phyloP scores from a whole-genome alignment of 2,888 invertebrate species.

The Philonicus albiceps region DNA sequence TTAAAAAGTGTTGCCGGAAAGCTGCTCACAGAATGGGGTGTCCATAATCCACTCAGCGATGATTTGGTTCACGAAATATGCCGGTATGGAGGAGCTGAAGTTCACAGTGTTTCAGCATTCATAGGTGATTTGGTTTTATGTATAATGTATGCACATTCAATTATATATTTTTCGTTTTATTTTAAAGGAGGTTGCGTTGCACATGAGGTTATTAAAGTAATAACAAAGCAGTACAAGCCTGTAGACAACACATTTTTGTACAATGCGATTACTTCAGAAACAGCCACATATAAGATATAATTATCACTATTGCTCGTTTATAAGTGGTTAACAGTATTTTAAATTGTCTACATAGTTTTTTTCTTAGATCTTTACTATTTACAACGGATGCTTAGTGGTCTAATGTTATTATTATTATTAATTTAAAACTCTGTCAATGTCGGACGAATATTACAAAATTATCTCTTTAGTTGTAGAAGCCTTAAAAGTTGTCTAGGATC shows the following conservation, averaged over 20 bases:
- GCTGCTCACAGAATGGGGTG: conserved; percentile 85
- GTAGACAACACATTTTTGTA: conserved; percentile 95
- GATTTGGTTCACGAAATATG: conserved; percentile 95
- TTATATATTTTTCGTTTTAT: not conserved
- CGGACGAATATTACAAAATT: too few species aligned
- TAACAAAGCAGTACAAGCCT: conserved; percentile 96
- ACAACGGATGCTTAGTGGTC: not conserved
- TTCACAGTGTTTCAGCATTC: conserved; percentile 93
- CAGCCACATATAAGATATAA: conserved; percentile 81
- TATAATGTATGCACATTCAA: not conserved
- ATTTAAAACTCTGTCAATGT: too few species aligned
- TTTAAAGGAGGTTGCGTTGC: conserved; percentile 85
- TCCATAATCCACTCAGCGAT: conserved; percentile 81
- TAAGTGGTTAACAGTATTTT: not conserved
- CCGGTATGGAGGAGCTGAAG: conserved; percentile 92
- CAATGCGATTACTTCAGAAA: conserved; percentile 90
- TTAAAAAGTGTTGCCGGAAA: conserved; percentile 79
- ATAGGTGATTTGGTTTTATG: conserved; percentile 66
- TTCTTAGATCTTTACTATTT: not conserved
- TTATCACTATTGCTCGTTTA: not conserved
- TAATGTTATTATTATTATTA: too few species aligned
- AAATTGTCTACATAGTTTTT: not conserved
- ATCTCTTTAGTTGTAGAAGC: too few species aligned
- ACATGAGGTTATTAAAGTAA: conserved; percentile 94
- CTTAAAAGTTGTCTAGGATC: too few species aligned